Base-by-base conservation (phyloP, 2,113 vertebrate species). In the Ophthalmolycus amberensis region DNA sequence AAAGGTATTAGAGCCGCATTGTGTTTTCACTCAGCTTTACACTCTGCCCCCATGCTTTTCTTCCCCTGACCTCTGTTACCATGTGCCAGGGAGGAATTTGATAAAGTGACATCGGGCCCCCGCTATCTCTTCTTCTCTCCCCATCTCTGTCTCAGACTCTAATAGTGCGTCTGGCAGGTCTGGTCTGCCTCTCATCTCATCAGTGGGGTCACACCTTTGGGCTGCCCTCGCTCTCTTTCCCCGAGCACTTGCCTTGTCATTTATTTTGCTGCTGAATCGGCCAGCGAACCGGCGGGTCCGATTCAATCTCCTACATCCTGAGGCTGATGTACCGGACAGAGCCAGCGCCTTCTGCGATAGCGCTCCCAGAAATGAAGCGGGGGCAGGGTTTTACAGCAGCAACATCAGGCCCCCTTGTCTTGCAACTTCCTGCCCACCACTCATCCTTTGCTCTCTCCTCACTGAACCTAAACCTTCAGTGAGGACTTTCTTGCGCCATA, bases 11-110 rank as follows among this genome's bases (percentile, higher is more conserved):
- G 92, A 94, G 90, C 82, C 59, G 86, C 75, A 46, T 84, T 92
- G 88, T 94, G 92, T 95, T 92, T 93, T 94, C 92, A 81, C 92
- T 93, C 90, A 87, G 89, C 92, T 93, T 94, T 93, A 95, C 93
- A 93, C 91, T 88, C 90, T 93, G 90, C 83, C 85, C 92, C 74
- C 80, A 71, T 89, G 91, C 90, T 91, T 91, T 83, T 88, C 92
- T 87, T 90, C 81, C 74, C 88, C 80, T 94, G 94, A 95, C 94
- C 94, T 90, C 90, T 91, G 90, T 91, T 92, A 92, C 92, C 86
- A 71, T 86, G 85, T 89, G 89, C 91, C 91, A 83, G 89, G 87
- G 83, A 93, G 90, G 93, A 95, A 95, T 95, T 94, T 93, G 93
- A 95, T 95, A 93, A 94, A 94, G 94, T 95, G 93, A 93, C 93